Conservation (phyloP, 2,797 vertebrate species). For the Galago senegalensis region DNA sequence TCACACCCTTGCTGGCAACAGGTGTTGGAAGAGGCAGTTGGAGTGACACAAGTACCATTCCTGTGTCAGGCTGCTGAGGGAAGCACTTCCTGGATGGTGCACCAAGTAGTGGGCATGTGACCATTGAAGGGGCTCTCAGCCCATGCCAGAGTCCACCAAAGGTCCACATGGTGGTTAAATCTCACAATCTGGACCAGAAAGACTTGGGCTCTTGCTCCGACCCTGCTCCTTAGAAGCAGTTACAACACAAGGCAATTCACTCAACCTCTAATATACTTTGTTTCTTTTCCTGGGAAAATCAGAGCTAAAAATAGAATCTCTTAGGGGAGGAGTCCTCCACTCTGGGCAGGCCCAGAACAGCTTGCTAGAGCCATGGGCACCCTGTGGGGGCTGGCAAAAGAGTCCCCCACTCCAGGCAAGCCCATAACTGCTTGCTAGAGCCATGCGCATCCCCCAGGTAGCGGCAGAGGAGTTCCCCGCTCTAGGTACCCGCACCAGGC, state of each 20-base stretch:
- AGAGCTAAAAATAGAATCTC: background rate
- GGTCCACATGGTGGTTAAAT: accelerated
- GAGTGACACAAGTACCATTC: accelerated
- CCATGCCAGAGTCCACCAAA: background rate
- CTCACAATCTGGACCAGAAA: background rate
- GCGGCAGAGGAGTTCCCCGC: no score
- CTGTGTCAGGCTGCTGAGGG: background rate
- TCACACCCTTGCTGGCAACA: background rate
- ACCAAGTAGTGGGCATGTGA: accelerated
- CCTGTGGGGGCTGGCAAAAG: no score
- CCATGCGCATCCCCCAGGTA: no score
- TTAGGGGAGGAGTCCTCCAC: no score
- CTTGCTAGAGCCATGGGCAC: no score
- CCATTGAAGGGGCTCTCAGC: accelerated
- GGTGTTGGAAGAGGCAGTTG: accelerated
- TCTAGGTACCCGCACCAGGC: no score
- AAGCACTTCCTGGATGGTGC: accelerated
- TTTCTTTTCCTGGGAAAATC: constrained; percentile 7
- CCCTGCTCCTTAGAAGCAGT: background rate
- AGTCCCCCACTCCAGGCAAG: no score
- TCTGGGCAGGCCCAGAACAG: no score
- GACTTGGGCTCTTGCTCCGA: background rate
- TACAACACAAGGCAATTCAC: background rate
- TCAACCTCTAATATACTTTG: background rate
- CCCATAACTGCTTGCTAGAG: no score